Conservation (phyloP, 2,888 invertebrate species). For the Lithosia quadra region DNA sequence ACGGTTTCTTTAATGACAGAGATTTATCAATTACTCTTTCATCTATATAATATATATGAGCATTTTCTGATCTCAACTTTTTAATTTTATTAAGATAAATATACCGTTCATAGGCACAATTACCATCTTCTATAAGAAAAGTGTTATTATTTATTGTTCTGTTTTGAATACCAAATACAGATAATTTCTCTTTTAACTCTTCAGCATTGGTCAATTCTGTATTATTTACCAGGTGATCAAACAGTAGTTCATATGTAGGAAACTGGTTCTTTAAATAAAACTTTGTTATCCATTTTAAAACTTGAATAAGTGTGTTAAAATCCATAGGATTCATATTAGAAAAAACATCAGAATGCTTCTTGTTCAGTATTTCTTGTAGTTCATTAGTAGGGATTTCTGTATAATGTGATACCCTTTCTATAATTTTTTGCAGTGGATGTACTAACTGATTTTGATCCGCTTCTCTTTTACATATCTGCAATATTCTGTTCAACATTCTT, state of each 20-base stretch:
- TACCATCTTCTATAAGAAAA: conserved; percentile 64
- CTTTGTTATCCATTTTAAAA: conserved; percentile 46
- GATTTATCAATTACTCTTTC: conserved; percentile 55
- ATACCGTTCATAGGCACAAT: conserved; percentile 62
- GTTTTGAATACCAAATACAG: conserved; percentile 53
- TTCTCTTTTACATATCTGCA: conserved; percentile 57
- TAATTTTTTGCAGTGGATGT: conserved; percentile 49
- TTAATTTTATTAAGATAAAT: conserved; percentile 60
- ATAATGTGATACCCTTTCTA: conserved; percentile 55
- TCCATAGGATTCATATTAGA: conserved; percentile 31
- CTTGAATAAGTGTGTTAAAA: conserved; percentile 41
- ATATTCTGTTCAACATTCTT: conserved; percentile 38
- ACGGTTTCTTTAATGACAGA: conserved; percentile 46
- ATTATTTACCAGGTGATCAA: conserved; percentile 25
- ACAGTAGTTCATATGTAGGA: conserved; percentile 38
- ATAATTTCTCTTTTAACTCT: conserved; percentile 42
- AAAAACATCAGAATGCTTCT: conserved; percentile 12
- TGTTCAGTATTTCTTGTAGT: conserved; percentile 33
- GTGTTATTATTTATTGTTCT: conserved; percentile 44
- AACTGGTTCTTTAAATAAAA: conserved; percentile 33
- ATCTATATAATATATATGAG: conserved; percentile 62
- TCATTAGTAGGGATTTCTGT: conserved; percentile 44
- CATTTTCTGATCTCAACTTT: conserved; percentile 43
- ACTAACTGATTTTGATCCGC: conserved; percentile 37
- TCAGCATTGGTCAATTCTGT: conserved; percentile 3